Conservation (phyloP, 2,888 invertebrate species). For the Syritta pipiens region DNA sequence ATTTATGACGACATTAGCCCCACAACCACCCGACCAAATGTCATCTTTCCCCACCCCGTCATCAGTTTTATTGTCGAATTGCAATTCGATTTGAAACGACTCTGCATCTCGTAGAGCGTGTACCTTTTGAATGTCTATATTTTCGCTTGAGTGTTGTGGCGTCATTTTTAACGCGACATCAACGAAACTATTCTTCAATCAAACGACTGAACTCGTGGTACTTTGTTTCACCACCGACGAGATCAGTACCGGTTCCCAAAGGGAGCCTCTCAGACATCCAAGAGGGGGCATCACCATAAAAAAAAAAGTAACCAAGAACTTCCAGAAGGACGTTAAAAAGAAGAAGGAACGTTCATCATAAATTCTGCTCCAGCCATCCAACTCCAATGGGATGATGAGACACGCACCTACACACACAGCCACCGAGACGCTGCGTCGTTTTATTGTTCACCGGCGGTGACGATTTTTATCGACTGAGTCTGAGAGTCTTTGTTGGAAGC, state of each 20-base stretch:
- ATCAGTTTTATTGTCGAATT: constrained; percentile 41
- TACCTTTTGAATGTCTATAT: constrained; percentile 55
- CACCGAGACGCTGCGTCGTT: constrained; percentile 10
- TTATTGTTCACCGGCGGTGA: constrained; percentile 37
- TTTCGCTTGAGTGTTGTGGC: constrained; percentile 57
- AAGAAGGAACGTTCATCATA: constrained; percentile 51
- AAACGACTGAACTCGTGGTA: constrained; percentile 33
- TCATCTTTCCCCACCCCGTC: background rate
- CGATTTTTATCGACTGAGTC: constrained; percentile 24
- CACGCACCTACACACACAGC: constrained; percentile 2
- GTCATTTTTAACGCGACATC: constrained; percentile 50
- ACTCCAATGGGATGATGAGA: background rate
- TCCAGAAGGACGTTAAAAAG: background rate
- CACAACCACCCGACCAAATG: constrained; percentile 7
- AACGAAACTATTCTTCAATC: constrained; percentile 60
- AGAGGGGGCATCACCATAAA: constrained; percentile 29
- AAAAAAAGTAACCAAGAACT: background rate
- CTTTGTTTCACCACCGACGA: constrained; percentile 42
- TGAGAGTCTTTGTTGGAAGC: constrained; percentile 36
- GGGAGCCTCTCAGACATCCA: background rate
- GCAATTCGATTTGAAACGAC: constrained; percentile 34
- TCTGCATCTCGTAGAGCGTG: constrained; percentile 2
- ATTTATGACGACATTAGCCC: constrained; percentile 57
- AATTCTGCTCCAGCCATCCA: constrained; percentile 39
- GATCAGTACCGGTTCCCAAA: constrained; percentile 30